A percentile compares a stretch with the other conserved stretches of the same genome.
phyloP scores from a whole-genome alignment of 1,140 invertebrate species.

The Drosophila erecta region DNA sequence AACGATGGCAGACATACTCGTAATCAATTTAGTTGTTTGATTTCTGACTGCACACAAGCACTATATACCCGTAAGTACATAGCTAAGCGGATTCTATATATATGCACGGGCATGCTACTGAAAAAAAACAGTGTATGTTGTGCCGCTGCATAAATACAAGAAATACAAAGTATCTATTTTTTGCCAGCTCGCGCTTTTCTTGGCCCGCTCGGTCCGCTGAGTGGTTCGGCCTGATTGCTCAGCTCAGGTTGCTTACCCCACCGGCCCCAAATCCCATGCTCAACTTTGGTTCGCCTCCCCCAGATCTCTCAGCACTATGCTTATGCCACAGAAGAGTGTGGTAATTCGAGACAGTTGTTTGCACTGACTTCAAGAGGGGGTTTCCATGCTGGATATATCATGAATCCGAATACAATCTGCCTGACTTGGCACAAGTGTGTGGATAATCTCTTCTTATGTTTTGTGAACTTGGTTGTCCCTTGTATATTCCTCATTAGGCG shows the following conservation, averaged over 20 bases:
- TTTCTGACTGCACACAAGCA: slow-evolving; percentile 59
- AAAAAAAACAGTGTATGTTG: slow-evolving; percentile 46
- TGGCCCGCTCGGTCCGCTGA: slow-evolving; percentile 39
- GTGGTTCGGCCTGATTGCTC: slow-evolving; percentile 73
- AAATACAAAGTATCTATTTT: slow-evolving; percentile 66
- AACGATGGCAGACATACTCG: slow-evolving; percentile 26
- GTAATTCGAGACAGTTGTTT: slow-evolving; percentile 28
- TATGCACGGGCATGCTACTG: slow-evolving; percentile 33
- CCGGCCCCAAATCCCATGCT: neutral
- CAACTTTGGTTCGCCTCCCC: neutral
- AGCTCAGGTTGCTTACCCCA: slow-evolving; percentile 60
- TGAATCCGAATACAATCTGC: slow-evolving; percentile 2
- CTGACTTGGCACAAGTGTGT: neutral
- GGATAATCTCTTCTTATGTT: neutral
- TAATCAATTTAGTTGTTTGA: slow-evolving; percentile 80
- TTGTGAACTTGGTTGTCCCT: too few relatives aligned
- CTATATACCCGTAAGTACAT: slow-evolving; percentile 26
- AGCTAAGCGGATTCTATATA: slow-evolving; percentile 31
- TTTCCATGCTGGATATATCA: neutral
- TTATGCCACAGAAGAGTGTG: slow-evolving; percentile 18
- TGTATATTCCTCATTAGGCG: too few relatives aligned
- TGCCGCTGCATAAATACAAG: slow-evolving; percentile 74
- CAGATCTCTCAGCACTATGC: slow-evolving; percentile 11
- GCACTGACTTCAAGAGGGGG: slow-evolving; percentile 9
- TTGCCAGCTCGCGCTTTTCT: slow-evolving; percentile 31